Percentiles rank a stretch among this genome's conserved stretches.
These are phyloP conservation scores for Drusus annulatus DNA, from an alignment of 1,140 invertebrate species.

Conservation along the genomic window DNA sequence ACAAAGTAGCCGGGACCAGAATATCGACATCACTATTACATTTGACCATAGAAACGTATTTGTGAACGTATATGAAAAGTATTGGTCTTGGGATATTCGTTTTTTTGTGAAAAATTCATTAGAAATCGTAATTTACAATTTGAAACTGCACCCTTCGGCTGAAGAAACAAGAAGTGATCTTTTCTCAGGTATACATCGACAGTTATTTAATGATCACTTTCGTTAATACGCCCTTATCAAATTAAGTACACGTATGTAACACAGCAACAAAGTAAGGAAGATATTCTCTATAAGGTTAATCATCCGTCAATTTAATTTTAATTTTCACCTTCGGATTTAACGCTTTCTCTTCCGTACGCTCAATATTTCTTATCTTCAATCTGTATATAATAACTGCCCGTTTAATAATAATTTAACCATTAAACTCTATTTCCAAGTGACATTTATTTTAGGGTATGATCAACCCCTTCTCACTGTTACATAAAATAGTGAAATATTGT, in stretches of 20 bases:
- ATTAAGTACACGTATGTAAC: slow-evolving; percentile 16
- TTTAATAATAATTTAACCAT: no score
- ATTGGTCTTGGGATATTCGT: background rate
- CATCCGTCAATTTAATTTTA: slow-evolving; percentile 13
- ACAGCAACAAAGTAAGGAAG: background rate
- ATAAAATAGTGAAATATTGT: slow-evolving; percentile 9
- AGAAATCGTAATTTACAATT: background rate
- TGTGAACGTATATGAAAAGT: background rate
- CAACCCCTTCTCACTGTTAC: background rate
- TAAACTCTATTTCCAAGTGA: background rate
- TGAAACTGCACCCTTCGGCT: background rate
- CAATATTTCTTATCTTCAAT: no score
- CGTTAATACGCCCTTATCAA: no score
- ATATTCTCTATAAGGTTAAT: slow-evolving; percentile 9
- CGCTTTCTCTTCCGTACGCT: background rate
- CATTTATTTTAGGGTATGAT: background rate
- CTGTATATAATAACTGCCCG: no score
- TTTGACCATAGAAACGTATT: slow-evolving; percentile 9
- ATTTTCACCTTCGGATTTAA: background rate
- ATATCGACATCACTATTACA: no score
- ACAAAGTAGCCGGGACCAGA: no score
- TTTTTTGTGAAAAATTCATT: slow-evolving; percentile 13
- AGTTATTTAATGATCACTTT: background rate
- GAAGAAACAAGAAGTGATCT: background rate
- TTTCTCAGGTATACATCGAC: background rate